A percentile compares a stretch with the other conserved stretches of the same genome.
phyloP scores from a whole-genome alignment of 2,113 vertebrate genomes.

The Probosciger aterrimus region DNA sequence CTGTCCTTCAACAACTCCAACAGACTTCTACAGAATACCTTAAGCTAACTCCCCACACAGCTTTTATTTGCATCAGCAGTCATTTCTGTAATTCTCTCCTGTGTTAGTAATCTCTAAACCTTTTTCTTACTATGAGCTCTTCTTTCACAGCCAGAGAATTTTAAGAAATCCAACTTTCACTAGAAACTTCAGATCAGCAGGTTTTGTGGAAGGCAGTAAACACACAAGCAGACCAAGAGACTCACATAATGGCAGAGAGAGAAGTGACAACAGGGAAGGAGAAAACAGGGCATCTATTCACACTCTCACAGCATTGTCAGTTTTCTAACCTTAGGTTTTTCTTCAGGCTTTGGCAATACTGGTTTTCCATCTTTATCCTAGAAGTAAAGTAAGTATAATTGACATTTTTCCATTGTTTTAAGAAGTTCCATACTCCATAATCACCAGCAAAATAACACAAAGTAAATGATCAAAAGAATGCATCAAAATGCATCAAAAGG shows the following conservation, averaged over 20 bases:
- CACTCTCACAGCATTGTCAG: neutral
- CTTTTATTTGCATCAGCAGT: neutral
- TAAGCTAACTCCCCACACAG: too few relatives aligned
- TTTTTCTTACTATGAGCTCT: neutral
- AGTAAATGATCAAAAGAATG: neutral
- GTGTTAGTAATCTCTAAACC: neutral
- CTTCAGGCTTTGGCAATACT: constrained; percentile 63
- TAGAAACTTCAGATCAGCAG: neutral
- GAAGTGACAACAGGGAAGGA: neutral
- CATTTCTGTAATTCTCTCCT: neutral
- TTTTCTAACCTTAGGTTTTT: constrained; percentile 72
- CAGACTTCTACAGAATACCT: neutral
- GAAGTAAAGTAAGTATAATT: neutral
- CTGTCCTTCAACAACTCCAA: neutral
- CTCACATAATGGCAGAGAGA: neutral
- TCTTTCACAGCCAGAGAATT: neutral
- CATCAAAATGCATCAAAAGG: neutral
- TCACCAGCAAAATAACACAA: neutral
- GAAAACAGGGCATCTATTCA: neutral
- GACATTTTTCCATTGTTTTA: neutral
- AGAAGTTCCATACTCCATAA: neutral
- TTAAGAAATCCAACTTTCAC: neutral
- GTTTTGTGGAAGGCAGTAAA: neutral
- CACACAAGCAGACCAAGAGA: neutral
- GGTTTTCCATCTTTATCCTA: constrained; percentile 76